Conservation (phyloP, 35 echinoderm and acorn worm genomes). For the Amphiura filiformis region DNA sequence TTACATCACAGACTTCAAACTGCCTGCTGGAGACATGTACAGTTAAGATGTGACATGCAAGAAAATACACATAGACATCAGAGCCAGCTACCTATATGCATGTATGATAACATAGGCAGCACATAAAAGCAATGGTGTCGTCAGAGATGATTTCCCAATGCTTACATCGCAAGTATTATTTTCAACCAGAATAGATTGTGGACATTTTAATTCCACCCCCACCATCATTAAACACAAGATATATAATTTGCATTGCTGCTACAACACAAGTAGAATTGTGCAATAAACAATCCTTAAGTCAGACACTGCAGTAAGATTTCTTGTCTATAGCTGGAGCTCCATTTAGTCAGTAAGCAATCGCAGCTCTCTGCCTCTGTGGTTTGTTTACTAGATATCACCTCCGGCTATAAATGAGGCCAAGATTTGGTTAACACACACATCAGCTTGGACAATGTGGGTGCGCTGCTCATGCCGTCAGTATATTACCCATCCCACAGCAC, state of each 20-base stretch:
- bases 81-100: not conserved
- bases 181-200: not conserved
- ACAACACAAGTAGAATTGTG: too few relatives aligned
- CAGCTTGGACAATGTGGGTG: too few relatives aligned
- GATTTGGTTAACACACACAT: not conserved
- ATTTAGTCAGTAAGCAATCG: too few relatives aligned
- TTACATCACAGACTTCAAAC: not conserved
- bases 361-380: not conserved
- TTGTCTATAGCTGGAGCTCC: too few relatives aligned
- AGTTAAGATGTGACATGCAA: not conserved
- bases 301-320: too few relatives aligned
- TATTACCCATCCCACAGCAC: too few relatives aligned
- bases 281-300: not conserved
- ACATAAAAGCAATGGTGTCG: not conserved
- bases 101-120: not conserved
- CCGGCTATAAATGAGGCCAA: not conserved
- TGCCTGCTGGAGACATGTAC: not conserved
- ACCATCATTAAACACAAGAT: not conserved
- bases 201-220: not conserved
- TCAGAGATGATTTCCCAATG: not conserved
- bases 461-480: too few relatives aligned
- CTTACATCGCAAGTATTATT: not conserved
- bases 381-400: not conserved
- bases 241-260: not conserved
- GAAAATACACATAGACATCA: not conserved